A percentile compares a stretch with the other conserved stretches of the same genome.
Evolutionary conservation across 2,888 invertebrate genomes (phyloP).

Genomic region (Andrena marginata): DNA sequence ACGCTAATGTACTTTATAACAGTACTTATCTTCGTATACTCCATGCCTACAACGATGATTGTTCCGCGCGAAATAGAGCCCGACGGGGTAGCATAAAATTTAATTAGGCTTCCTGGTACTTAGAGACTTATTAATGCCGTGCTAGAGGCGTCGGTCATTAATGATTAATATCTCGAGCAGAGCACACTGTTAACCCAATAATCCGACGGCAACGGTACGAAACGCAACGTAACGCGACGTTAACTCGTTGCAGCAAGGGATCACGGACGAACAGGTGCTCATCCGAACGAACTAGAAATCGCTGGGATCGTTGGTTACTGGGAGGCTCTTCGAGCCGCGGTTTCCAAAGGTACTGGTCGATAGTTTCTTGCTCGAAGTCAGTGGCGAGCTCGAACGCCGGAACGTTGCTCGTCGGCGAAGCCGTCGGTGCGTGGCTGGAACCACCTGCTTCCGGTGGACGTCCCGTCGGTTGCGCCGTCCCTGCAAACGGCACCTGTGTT

Average conservation of each 20-base stretch:
- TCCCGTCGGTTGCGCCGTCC: slow-evolving; percentile 60
- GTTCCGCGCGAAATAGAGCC: not conserved
- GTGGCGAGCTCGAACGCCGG: slow-evolving; percentile 56
- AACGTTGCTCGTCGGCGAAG: slow-evolving; percentile 67
- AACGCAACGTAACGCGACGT: not conserved
- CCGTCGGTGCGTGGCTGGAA: slow-evolving; percentile 82
- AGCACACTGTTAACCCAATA: slow-evolving; percentile 28
- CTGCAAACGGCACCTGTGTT: slow-evolving; percentile 59
- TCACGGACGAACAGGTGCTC: slow-evolving; percentile 17
- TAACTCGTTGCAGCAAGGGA: slow-evolving; percentile 20
- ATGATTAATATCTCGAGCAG: not conserved
- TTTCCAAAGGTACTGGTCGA: slow-evolving; percentile 30
- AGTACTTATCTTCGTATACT: no score
- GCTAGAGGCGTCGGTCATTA: not conserved
- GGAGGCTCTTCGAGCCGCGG: slow-evolving; percentile 34
- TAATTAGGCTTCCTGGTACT: not conserved
- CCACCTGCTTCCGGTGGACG: slow-evolving; percentile 81
- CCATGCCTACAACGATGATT: not conserved
- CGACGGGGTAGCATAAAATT: not conserved
- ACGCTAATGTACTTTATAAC: no score
- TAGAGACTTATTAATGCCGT: not conserved
- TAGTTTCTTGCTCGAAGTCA: slow-evolving; percentile 54
- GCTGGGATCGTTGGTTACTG: slow-evolving; percentile 23
- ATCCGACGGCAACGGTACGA: not conserved
- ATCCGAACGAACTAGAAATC: slow-evolving; percentile 34